Conservation (phyloP, 2,797 vertebrate species). For the Paguma larvata region DNA sequence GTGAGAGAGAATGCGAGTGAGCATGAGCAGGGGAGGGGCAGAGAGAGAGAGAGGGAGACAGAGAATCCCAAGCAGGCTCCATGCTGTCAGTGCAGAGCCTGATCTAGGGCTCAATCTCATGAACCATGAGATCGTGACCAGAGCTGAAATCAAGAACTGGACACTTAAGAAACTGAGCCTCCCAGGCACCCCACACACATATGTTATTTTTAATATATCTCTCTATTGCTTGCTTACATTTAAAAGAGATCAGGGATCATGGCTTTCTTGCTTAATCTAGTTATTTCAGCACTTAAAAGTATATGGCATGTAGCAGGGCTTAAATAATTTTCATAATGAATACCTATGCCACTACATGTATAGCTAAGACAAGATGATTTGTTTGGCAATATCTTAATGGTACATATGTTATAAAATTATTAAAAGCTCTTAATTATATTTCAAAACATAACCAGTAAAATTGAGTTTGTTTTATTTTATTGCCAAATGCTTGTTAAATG, state of each 20-base stretch:
- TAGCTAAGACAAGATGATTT: neutral
- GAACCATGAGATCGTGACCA: no score
- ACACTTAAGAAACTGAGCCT: no score
- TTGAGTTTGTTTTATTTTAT: neutral
- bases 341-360: neutral
- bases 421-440: neutral
- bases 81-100: no score
- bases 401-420: neutral
- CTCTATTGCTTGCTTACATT: neutral
- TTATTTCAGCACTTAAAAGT: neutral
- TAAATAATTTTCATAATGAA: neutral
- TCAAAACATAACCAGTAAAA: neutral
- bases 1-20: no score
- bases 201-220: neutral
- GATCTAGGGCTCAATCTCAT: no score
- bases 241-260: neutral
- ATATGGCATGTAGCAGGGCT: neutral
- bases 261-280: neutral
- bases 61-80: no score
- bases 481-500: neutral
- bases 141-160: no score
- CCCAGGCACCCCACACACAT: neutral
- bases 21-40: no score
- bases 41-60: no score
- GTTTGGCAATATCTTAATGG: neutral